Percentiles rank a stretch among this genome's conserved stretches.
phyloP scores from a whole-genome alignment of 2,888 invertebrate species.

The Megalurothrips usitatus region DNA sequence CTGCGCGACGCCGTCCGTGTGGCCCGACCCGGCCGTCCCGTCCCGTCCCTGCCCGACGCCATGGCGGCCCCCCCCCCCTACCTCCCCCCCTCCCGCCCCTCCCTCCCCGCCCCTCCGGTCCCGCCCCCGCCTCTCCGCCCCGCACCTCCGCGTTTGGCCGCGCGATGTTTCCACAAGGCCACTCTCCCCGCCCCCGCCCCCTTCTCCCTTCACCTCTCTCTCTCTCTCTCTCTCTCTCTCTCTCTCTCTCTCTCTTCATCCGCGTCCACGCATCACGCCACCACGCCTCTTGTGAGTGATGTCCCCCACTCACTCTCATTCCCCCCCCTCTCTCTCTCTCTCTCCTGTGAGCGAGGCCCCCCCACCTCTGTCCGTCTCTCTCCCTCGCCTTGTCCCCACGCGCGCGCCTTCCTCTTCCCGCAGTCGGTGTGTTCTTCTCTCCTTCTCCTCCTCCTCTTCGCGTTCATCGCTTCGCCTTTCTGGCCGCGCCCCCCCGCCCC shows the following conservation, averaged over 20 bases:
- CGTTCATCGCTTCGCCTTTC: too few species aligned
- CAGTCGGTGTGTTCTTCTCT: too few species aligned
- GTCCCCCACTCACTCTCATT: conserved; percentile 9
- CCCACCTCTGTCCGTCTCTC: neutral
- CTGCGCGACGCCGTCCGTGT: too few species aligned
- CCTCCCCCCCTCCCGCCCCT: neutral
- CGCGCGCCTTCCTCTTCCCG: neutral
- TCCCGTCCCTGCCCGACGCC: too few species aligned
- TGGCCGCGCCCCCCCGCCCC: too few species aligned
- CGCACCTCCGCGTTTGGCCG: neutral
- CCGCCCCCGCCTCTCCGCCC: neutral
- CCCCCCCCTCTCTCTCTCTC: neutral
- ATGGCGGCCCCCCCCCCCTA: neutral
- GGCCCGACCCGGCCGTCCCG: too few species aligned
- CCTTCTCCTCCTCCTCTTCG: too few species aligned
- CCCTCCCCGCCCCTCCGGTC: neutral
- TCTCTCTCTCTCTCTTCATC: neutral
- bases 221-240: neutral
- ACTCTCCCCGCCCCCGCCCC: neutral
- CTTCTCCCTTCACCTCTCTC: neutral
- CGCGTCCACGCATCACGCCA: conserved; percentile 43
- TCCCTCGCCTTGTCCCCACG: neutral
- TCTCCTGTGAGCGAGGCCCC: neutral
- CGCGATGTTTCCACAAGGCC: conserved; percentile 4
- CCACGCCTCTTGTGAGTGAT: neutral